Conservation (phyloP, 2,888 invertebrate species). For the Cataglyphis albicans region DNA sequence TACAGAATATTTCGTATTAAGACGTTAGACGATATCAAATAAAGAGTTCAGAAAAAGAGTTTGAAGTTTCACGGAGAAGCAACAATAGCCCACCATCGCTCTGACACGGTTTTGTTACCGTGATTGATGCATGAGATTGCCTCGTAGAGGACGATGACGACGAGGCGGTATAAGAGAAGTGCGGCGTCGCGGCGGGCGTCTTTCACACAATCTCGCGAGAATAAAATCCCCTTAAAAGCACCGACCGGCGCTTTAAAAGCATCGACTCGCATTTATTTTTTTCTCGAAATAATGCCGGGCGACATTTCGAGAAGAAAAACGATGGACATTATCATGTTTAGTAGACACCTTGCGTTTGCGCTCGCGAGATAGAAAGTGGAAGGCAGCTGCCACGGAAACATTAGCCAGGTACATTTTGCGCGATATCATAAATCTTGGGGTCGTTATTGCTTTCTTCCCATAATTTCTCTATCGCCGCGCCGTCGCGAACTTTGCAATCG, state of each 20-base stretch:
- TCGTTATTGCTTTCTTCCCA: conserved; percentile 61
- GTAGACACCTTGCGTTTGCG: conserved; percentile 43
- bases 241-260: conserved; percentile 36
- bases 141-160: conserved; percentile 14
- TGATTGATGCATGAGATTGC: conserved; percentile 50
- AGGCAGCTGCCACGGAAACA: conserved; percentile 42
- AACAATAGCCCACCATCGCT: conserved; percentile 31
- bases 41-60: conserved; percentile 8
- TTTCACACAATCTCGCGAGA: conserved; percentile 44
- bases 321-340: conserved; percentile 58
- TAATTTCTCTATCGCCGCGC: conserved; percentile 55
- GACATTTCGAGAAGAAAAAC: conserved; percentile 58
- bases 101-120: conserved; percentile 48
- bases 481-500: conserved; percentile 47
- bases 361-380: conserved; percentile 32
- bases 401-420: conserved; percentile 52
- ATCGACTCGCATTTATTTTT: conserved; percentile 27
- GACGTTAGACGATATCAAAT: background rate
- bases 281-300: conserved; percentile 48
- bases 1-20: background rate
- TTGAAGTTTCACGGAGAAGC: conserved; percentile 21
- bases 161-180: conserved; percentile 16
- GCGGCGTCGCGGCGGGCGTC: conserved; percentile 16
- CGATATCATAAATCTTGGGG: conserved; percentile 59
- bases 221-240: conserved; percentile 43